phyloP scores from a whole-genome alignment of 2,113 vertebrate genomes.

The Austrofundulus limnaeus region DNA sequence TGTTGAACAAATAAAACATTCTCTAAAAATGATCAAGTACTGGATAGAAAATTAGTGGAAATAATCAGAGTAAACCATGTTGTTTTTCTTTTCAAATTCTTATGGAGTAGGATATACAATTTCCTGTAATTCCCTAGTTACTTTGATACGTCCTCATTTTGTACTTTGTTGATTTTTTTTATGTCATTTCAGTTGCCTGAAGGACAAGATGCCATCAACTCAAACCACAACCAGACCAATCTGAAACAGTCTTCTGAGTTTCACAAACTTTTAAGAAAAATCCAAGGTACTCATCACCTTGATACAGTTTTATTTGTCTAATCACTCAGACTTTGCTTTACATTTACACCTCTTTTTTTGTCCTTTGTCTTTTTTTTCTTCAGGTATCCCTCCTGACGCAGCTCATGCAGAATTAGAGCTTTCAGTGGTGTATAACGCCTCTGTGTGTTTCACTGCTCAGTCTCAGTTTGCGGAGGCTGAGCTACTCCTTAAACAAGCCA shows the following conservation, averaged over 20 bases:
- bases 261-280: constrained; percentile 73
- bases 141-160: background rate
- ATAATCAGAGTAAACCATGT: background rate
- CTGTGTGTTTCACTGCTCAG: constrained; percentile 56
- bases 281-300: constrained; percentile 67
- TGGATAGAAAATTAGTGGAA: too few relatives aligned
- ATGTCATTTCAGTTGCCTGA: constrained; percentile 47
- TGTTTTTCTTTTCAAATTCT: background rate
- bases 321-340: background rate
- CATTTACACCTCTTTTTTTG: background rate
- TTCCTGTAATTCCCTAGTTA: too few relatives aligned
- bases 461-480: constrained; percentile 59
- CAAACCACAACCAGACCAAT: constrained; percentile 31
- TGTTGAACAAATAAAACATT: too few relatives aligned
- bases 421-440: constrained; percentile 72
- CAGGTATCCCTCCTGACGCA: constrained; percentile 70
- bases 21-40: too few relatives aligned
- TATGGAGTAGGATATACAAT: too few relatives aligned
- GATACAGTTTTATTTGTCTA: background rate
- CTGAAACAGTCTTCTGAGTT: constrained; percentile 61
- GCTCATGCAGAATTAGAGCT: constrained; percentile 70
- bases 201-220: constrained; percentile 15
- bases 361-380: background rate
- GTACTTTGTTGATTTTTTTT: constrained; percentile 8
- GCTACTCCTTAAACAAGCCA: constrained; percentile 52